Percentiles rank a stretch among this genome's conserved stretches.
phyloP scores from a whole-genome alignment of 92 coral and sea anemone genomes.

The Porites divaricata region DNA sequence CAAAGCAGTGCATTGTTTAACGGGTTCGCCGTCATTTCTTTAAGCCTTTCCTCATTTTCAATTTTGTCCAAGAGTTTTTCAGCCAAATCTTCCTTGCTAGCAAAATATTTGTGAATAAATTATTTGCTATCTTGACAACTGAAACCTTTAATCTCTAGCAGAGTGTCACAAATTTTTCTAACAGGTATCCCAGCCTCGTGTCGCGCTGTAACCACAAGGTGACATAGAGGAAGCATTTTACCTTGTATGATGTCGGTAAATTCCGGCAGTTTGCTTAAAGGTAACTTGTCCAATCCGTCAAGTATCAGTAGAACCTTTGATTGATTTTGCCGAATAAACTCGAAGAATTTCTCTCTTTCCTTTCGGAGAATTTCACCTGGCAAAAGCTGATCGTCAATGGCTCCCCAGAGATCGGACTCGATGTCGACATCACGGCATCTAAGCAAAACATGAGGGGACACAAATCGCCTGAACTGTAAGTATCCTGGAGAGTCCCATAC shows the following conservation, averaged over 20 bases:
- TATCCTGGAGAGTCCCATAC: no score
- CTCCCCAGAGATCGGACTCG: slow-evolving; percentile 27
- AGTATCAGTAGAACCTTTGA: slow-evolving; percentile 32
- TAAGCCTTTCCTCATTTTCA: background rate
- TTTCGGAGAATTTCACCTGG: slow-evolving; percentile 24
- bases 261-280: slow-evolving; percentile 1
- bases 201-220: slow-evolving; percentile 34
- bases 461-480: no score
- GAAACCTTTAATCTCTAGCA: slow-evolving; percentile 50
- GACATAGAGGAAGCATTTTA: slow-evolving; percentile 36
- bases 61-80: slow-evolving; percentile 5
- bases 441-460: no score
- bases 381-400: slow-evolving; percentile 33
- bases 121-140: background rate
- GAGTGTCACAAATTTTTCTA: slow-evolving; percentile 32
- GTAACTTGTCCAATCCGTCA: slow-evolving; percentile 53
- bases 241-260: slow-evolving; percentile 18
- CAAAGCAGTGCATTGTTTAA: slow-evolving; percentile 55
- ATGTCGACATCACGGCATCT: slow-evolving; percentile 39
- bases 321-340: slow-evolving; percentile 28
- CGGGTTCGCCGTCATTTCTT: slow-evolving; percentile 33
- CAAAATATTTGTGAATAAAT: slow-evolving; percentile 42
- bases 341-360: slow-evolving; percentile 9
- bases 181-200: slow-evolving; percentile 30
- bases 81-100: background rate